phyloP scores from a whole-genome alignment of 2,797 vertebrate species.

The Lepilemur septentrionalis region DNA sequence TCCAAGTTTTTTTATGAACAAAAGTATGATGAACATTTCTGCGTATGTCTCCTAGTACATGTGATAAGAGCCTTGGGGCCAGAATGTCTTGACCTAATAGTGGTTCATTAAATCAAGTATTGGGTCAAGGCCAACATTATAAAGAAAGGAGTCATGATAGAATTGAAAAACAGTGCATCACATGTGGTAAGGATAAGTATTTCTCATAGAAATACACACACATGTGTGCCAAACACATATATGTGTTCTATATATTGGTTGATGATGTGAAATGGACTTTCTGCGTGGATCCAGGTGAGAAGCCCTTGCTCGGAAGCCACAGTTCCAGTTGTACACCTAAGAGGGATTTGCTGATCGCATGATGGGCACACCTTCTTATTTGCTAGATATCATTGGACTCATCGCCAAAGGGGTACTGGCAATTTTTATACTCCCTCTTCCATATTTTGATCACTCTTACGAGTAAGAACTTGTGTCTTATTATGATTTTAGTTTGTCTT shows the following conservation, averaged over 20 bases:
- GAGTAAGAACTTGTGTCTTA: neutral
- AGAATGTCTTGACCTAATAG: neutral
- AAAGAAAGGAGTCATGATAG: neutral
- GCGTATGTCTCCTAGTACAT: neutral
- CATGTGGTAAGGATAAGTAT: neutral
- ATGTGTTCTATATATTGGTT: neutral
- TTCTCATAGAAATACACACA: neutral
- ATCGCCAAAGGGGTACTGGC: neutral
- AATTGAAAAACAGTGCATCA: neutral
- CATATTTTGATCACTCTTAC: neutral
- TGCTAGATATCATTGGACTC: neutral
- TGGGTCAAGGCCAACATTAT: neutral
- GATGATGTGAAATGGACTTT: neutral
- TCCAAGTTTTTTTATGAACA: neutral
- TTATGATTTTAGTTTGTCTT: neutral
- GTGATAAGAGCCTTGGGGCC: neutral
- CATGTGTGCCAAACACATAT: neutral
- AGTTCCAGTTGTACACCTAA: neutral
- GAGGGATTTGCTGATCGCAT: neutral
- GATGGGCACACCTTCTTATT: neutral
- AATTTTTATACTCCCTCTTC: neutral
- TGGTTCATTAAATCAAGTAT: neutral
- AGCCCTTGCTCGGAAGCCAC: neutral
- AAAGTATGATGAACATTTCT: neutral
- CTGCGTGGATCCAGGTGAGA: neutral